phyloP scores from a whole-genome alignment of 1,140 invertebrate species.

The Neodiprion pinetum region DNA sequence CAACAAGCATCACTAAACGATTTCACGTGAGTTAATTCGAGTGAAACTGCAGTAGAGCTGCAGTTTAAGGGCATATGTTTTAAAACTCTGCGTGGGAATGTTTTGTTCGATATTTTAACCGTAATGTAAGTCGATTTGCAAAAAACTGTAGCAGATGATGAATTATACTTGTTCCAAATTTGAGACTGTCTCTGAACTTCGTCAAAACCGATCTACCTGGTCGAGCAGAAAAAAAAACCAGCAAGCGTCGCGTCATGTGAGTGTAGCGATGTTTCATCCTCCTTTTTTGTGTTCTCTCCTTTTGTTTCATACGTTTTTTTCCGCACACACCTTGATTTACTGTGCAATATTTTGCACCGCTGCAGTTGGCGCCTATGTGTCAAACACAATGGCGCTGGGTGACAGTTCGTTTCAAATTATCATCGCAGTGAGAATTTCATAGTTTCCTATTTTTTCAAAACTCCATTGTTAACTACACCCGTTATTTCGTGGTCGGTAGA shows the following conservation, averaged over 20 bases:
- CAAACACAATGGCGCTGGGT: constrained; percentile 34
- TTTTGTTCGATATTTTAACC: neutral
- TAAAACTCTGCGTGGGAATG: neutral
- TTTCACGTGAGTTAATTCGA: constrained; percentile 10
- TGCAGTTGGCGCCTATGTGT: constrained; percentile 17
- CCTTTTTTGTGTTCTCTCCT: too few relatives aligned
- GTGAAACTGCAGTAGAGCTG: neutral
- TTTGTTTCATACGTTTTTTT: neutral
- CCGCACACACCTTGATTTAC: constrained; percentile 35
- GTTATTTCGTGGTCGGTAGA: neutral
- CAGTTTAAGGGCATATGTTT: neutral
- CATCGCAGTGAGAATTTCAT: constrained; percentile 18
- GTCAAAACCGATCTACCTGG: too few relatives aligned
- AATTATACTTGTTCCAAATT: too few relatives aligned
- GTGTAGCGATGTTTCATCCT: too few relatives aligned
- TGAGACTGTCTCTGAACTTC: too few relatives aligned
- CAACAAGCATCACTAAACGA: constrained; percentile 41
- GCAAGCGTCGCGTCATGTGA: too few relatives aligned
- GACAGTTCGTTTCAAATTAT: constrained; percentile 40
- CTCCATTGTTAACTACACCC: neutral
- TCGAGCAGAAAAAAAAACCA: too few relatives aligned
- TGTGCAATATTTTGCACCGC: constrained; percentile 35
- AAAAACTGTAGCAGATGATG: too few relatives aligned
- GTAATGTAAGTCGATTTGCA: too few relatives aligned
- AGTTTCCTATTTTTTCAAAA: neutral